Evolutionary conservation across 2,888 invertebrate genomes (phyloP), one percentile per base, ranked within the genome.

Genomic region (Zeuzera pyrina): DNA sequence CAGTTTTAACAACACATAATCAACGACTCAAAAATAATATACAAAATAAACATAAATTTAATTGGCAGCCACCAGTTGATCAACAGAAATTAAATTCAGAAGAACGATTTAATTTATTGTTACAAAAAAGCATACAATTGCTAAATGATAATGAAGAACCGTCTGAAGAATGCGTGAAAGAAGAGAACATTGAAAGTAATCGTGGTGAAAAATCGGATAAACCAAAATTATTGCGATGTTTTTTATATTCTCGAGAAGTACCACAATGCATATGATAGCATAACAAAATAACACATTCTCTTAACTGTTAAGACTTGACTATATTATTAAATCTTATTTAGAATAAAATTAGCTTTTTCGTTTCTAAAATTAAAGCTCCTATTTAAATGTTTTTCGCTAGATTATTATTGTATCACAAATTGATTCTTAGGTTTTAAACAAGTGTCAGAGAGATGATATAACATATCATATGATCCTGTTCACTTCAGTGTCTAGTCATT

Each of bases 1-100:
- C 49, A 3, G 45, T 79, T 30, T 45, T 81, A 34, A 24, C 35
- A 2, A 81, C 81, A 10, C 54, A 71, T 41, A 81, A 79, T 41
- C 26, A 52, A 39, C 61, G 39, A 36, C 43, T 81, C 16, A 62
- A 57, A 45, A 30, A 46, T 2, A 77, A 72, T 37, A 52, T 76
- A 12, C 28, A 49, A 34, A 55, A 65, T 2, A 45, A 62, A 37
- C 50, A 52, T 28, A 52, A 40, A 41, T 71, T 58, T 43, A 23
- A 37, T 8, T 66, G 72, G 68, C 23, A 52, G 36, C 47, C 55
- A 12, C 52, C 47, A 7, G 6, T 26, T 1, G 47, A 57, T 41
- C 34, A 39, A 1, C 43, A 23, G 27, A 21, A 38, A 12, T 36
- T 72, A 27, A 19, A 19, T 8, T 5, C 8, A 19, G 5, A 8